Evolutionary conservation across 2,797 vertebrate genomes (phyloP).

Genomic region (Adelosebastes latens): DNA sequence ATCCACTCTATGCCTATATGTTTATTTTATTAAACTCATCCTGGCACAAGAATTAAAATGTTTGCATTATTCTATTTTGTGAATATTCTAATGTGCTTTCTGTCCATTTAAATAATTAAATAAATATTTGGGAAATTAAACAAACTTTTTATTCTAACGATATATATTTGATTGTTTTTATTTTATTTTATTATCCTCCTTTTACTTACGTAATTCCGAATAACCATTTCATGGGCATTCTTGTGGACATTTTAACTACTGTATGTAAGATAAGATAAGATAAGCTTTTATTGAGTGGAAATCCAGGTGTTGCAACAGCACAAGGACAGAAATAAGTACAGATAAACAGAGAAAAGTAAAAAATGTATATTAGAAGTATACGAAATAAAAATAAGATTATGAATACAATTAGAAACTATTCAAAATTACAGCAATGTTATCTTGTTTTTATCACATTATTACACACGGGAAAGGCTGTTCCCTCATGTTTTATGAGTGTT

Average conservation of each 20-base stretch:
- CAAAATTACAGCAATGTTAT: neutral
- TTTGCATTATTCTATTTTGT: neutral
- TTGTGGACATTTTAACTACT: neutral
- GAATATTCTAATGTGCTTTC: neutral
- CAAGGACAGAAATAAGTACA: neutral
- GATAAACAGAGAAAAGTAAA: neutral
- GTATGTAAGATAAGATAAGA: neutral
- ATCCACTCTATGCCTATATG: neutral
- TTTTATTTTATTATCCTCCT: neutral
- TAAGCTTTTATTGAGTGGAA: neutral
- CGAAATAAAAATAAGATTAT: neutral
- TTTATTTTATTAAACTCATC: neutral
- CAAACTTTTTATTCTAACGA: neutral
- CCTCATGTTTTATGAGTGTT: neutral
- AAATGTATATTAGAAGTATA: neutral
- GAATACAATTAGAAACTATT: neutral
- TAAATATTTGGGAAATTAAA: neutral
- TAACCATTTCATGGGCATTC: neutral
- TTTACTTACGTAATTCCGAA: neutral
- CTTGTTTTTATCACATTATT: neutral
- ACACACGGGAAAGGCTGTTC: neutral
- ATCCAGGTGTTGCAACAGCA: neutral
- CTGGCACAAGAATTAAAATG: neutral
- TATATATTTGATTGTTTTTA: neutral
- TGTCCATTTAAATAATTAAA: neutral